Evolutionary conservation across 2,797 vertebrate species (phyloP), one percentile per base, ranked within the genome.

Genomic region (Acipenser ruthenus): DNA sequence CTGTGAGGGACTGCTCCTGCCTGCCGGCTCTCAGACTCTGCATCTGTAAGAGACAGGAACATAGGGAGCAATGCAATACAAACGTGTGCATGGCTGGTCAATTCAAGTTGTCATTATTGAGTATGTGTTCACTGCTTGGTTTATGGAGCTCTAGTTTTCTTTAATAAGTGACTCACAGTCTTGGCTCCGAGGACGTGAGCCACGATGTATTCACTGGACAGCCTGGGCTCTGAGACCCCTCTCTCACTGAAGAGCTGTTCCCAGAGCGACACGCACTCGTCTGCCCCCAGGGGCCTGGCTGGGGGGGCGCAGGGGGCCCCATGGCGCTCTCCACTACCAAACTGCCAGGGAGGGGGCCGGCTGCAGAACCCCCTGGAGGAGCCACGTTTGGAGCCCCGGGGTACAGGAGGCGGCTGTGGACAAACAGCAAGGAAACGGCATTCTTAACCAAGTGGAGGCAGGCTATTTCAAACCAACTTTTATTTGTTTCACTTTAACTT

Each of bases 121-220:
- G 2, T 37, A 37, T 37, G 23, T 37, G 23, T 1, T 37, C 23
- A 37, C 23, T 37, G 23, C 23, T 37, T 37, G 23, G 23, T 37
- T 37, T 37, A 3, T 37, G 23, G 23, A 37, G 51, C 11, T 53
- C 8, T 53, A 53, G 11, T 8, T 53, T 53, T 53, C 51, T 53
- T 53, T 53, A 53, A 3, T 8, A 53, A 53, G 11, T 10, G 9
- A 76, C 87, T 87, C 67, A 97, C 96, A 74, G 93, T 97, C 91
- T 97, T 97, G 71, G 90, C 89, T 77, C 96, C 94, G 3, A 99
- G 89, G 64, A 94, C 86, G 77, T 96, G 90, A n/a, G 97, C 91
- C n/a, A 95, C 78, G 1, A 99, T 97, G 76, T 94, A 89, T 53
- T 90, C 85, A 70, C 91, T 93, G 61, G 95, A 98, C 60, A 85